A percentile compares a stretch with the other conserved stretches of the same genome.
Evolutionary conservation across 2,888 invertebrate genomes (phyloP).

Genomic region (Sceliomorpha sp.): DNA sequence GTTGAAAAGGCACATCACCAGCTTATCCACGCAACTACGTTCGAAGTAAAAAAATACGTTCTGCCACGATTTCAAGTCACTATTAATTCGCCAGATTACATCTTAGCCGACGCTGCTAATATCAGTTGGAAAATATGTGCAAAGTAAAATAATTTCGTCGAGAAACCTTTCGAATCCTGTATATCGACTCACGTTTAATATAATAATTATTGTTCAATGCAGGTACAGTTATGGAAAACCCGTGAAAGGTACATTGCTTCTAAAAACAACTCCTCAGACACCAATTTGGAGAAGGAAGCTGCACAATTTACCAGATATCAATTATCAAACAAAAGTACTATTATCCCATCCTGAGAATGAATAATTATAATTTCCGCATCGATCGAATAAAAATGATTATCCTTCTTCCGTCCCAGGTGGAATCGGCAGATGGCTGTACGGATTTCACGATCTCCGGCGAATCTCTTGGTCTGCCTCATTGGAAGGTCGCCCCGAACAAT

Average conservation of each 20-base stretch:
- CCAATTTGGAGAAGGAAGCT: conserved; percentile 74
- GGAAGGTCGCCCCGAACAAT: conserved; percentile 74
- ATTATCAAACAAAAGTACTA: conserved; percentile 73
- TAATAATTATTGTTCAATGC: too few species aligned
- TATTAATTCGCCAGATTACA: conserved; percentile 81
- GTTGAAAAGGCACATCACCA: conserved; percentile 73
- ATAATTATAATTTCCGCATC: neutral
- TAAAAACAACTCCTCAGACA: conserved; percentile 77
- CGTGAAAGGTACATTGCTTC: conserved; percentile 82
- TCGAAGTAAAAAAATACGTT: conserved; percentile 83
- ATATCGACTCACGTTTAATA: too few species aligned
- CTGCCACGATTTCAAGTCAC: conserved; percentile 84
- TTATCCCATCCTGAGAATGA: too few species aligned
- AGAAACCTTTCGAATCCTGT: too few species aligned
- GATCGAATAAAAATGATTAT: too few species aligned
- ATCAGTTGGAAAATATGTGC: conserved; percentile 82
- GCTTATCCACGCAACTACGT: conserved; percentile 75
- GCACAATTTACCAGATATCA: conserved; percentile 72
- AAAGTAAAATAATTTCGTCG: too few species aligned
- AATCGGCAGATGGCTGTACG: conserved; percentile 72
- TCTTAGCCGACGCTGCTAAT: conserved; percentile 79
- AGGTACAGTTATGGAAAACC: conserved; percentile 85
- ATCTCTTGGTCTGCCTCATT: conserved; percentile 73
- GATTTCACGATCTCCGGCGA: conserved; percentile 73
- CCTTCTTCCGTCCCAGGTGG: too few species aligned